A percentile compares a stretch with the other conserved stretches of the same genome.
These are phyloP conservation scores for Pseudorhiza aurosa DNA, from an alignment of 30 jellyfish, hydroid and myxozoan species.

Conservation along the genomic window DNA sequence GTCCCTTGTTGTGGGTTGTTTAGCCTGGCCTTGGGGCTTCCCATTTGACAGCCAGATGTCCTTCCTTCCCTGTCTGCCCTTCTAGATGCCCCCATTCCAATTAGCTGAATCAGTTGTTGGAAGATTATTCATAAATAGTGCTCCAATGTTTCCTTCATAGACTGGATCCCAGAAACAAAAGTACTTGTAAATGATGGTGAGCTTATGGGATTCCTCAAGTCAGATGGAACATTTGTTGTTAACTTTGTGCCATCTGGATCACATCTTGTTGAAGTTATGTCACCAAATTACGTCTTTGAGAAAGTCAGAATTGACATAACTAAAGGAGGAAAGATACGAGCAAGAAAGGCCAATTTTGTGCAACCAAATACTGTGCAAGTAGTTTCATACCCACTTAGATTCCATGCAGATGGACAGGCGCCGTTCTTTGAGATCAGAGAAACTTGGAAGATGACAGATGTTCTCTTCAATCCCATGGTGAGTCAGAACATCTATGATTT, in stretches of 20 bases:
- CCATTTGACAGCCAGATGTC: too few species aligned
- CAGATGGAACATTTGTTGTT: slow-evolving; percentile 86
- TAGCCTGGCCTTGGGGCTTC: too few species aligned
- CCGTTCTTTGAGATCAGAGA: slow-evolving; percentile 90
- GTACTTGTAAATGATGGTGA: slow-evolving; percentile 85
- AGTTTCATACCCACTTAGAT: slow-evolving; percentile 86
- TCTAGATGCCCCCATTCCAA: too few species aligned
- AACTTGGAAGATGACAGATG: slow-evolving; percentile 88
- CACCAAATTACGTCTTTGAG: slow-evolving; percentile 83
- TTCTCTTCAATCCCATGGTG: slow-evolving; percentile 94
- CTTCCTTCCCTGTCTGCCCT: too few species aligned
- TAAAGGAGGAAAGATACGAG: slow-evolving; percentile 88
- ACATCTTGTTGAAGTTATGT: slow-evolving; percentile 80
- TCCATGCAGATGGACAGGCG: slow-evolving; percentile 81
- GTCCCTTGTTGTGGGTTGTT: too few species aligned
- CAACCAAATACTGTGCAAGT: slow-evolving; percentile 90
- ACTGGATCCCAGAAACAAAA: slow-evolving; percentile 81
- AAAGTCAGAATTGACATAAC: slow-evolving; percentile 86
- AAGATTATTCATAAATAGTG: too few species aligned
- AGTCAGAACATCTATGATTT: too few species aligned
- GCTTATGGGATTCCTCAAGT: slow-evolving; percentile 72
- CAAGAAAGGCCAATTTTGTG: slow-evolving; percentile 78
- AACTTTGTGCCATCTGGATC: slow-evolving; percentile 85
- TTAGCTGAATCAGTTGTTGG: neutral
- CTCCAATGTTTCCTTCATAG: slow-evolving; percentile 32